Conservation (phyloP, 2,113 vertebrate species). For the Patagioenas fasciata region DNA sequence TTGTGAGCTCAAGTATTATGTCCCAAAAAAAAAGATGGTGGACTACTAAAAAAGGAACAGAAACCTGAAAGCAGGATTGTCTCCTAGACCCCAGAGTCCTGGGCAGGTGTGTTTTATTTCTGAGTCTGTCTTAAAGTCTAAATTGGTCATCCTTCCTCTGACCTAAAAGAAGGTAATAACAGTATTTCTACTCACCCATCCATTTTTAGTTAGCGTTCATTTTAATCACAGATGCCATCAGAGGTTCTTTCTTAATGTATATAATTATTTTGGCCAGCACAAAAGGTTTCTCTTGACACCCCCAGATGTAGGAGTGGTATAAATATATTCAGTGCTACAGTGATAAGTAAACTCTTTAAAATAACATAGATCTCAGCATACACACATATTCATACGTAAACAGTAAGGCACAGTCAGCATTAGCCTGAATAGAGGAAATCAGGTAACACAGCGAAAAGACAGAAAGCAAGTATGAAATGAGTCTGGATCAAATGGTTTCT, state of each 20-base stretch:
- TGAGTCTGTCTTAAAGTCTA: background rate
- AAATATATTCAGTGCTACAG: background rate
- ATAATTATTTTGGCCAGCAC: background rate
- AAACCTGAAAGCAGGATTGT: background rate
- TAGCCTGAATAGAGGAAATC: slow-evolving; percentile 7
- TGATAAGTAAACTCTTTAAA: slow-evolving; percentile 19
- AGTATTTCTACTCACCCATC: background rate
- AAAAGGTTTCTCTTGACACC: background rate
- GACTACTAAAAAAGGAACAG: background rate
- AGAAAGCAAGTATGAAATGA: slow-evolving; percentile 61
- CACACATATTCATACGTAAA: background rate
- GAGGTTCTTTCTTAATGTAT: background rate
- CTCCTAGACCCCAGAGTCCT: background rate
- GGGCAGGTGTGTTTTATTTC: background rate
- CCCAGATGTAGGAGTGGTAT: background rate
- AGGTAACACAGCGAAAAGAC: slow-evolving; percentile 36
- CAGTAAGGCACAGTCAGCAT: background rate
- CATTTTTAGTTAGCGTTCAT: background rate
- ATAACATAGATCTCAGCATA: background rate
- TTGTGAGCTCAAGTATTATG: background rate
- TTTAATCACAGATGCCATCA: background rate
- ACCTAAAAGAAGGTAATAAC: background rate
- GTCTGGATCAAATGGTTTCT: slow-evolving; percentile 83
- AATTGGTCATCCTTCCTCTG: background rate
- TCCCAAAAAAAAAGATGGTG: background rate